Conservation (phyloP, 2,888 invertebrate species). For the Spodoptera picta region DNA sequence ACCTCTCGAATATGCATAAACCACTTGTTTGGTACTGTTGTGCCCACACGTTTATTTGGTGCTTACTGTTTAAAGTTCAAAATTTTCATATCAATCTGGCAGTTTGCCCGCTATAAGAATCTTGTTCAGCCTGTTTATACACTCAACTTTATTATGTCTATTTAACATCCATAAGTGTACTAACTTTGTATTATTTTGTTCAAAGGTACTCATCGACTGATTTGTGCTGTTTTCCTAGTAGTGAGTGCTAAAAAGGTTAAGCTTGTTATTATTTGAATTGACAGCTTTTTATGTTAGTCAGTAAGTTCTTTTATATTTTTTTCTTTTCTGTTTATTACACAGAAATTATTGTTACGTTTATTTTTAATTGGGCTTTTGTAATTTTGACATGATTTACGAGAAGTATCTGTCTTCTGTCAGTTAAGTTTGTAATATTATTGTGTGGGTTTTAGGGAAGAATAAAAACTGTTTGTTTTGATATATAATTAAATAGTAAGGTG, state of each 20-base stretch:
- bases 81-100: constrained; percentile 66
- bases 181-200: constrained; percentile 51
- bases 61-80: constrained; percentile 55
- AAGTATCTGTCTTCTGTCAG: too few relatives aligned
- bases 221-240: constrained; percentile 29
- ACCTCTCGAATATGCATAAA: constrained; percentile 41
- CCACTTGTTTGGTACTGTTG: constrained; percentile 35
- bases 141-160: constrained; percentile 61
- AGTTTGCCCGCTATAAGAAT: constrained; percentile 62
- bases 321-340: not conserved
- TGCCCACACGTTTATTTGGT: constrained; percentile 50
- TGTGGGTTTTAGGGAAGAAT: too few relatives aligned
- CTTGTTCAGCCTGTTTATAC: constrained; percentile 62
- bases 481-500: too few relatives aligned
- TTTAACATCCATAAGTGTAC: constrained; percentile 60
- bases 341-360: too few relatives aligned
- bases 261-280: constrained; percentile 4
- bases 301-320: constrained; percentile 9
- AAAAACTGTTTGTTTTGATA: too few relatives aligned
- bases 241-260: constrained; percentile 10
- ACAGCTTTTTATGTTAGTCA: constrained; percentile 1
- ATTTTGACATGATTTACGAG: too few relatives aligned
- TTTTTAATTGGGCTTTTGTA: too few relatives aligned
- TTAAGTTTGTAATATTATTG: too few relatives aligned
- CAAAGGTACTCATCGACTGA: constrained; percentile 42